These are phyloP conservation scores for Heterodera schachtii DNA, from an alignment of 1,140 invertebrate genomes.

Conservation along the genomic window DNA sequence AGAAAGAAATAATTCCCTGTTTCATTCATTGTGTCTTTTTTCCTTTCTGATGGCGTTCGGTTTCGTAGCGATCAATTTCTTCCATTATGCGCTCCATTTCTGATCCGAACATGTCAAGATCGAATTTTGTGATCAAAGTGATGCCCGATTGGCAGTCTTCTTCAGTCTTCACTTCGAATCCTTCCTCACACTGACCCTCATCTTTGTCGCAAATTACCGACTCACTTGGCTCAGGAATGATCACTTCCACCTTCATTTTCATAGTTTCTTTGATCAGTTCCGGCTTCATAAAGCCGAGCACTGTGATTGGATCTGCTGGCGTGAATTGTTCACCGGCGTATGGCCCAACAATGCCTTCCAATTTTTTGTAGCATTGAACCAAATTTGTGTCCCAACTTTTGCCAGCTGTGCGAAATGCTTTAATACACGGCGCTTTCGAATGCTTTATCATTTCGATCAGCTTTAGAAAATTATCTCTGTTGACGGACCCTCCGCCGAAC, in stretches of 20 bases:
- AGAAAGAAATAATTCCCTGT: too few species aligned
- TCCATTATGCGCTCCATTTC: background rate
- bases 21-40: too few species aligned
- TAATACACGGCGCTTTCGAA: background rate
- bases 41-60: too few species aligned
- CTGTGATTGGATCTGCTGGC: constrained; percentile 19
- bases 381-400: constrained; percentile 10
- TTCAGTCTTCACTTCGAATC: background rate
- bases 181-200: background rate
- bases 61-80: too few species aligned
- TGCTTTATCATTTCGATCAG: background rate
- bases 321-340: constrained; percentile 7
- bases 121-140: background rate
- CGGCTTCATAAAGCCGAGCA: constrained; percentile 13
- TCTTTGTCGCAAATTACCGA: background rate
- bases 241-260: background rate
- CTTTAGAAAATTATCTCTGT: background rate
- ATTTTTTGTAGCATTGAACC: background rate
- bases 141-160: background rate
- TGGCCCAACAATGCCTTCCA: background rate
- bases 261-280: background rate
- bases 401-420: constrained; percentile 1
- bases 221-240: background rate
- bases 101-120: background rate
- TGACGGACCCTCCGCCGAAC: background rate